Evolutionary conservation across 2,113 vertebrate genomes (phyloP).

Genomic region (Andinoacara biseriatus): DNA sequence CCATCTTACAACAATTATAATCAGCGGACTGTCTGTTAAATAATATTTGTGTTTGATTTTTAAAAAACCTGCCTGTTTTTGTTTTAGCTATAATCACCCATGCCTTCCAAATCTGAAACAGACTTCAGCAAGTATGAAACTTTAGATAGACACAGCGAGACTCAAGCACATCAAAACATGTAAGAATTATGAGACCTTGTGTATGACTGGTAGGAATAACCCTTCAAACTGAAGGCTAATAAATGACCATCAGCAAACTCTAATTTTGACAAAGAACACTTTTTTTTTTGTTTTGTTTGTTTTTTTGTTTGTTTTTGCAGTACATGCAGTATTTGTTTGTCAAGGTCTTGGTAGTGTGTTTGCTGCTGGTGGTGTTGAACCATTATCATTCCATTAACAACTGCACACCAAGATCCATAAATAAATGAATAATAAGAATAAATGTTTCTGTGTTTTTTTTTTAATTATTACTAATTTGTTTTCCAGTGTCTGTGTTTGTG

Average conservation of each 20-base stretch:
- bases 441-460: too few relatives aligned
- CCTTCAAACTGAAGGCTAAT: constrained; percentile 40
- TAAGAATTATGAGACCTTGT: constrained; percentile 13
- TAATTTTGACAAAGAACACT: neutral
- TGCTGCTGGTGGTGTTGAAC: neutral
- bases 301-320: neutral
- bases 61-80: neutral
- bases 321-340: neutral
- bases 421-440: too few relatives aligned
- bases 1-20: neutral
- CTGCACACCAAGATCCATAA: too few relatives aligned
- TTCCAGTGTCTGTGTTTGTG: too few relatives aligned
- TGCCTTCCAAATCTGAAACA: neutral
- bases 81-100: neutral
- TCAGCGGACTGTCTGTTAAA: neutral
- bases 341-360: neutral
- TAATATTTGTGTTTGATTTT: neutral
- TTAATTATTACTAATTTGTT: too few relatives aligned
- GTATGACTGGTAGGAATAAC: constrained; percentile 20
- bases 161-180: neutral
- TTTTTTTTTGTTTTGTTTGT: neutral
- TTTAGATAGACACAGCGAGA: neutral
- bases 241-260: constrained; percentile 10
- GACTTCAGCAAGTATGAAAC: constrained; percentile 2
- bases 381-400: too few relatives aligned